Conservation (phyloP, 2,113 vertebrate genomes). For the Oncorhynchus tshawytscha region DNA sequence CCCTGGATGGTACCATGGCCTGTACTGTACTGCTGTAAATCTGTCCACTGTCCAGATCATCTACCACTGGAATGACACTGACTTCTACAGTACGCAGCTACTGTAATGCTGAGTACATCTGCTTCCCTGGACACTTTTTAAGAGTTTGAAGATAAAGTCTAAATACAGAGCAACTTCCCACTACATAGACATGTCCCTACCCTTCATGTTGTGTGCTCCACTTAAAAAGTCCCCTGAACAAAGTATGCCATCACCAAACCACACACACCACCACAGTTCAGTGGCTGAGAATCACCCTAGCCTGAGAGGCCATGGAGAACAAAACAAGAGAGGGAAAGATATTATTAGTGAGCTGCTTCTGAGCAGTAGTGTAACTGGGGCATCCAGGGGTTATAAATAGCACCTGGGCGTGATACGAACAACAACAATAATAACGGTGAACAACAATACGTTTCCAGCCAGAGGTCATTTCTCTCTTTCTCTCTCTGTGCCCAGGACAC, state of each 20-base stretch:
- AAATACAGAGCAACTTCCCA: too few species aligned
- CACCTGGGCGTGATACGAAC: slow-evolving; percentile 2
- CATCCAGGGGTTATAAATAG: not conserved
- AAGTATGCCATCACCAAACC: not conserved
- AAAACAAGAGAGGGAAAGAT: not conserved
- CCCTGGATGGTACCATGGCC: too few species aligned
- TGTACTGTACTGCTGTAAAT: too few species aligned
- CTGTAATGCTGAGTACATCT: too few species aligned
- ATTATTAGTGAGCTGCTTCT: not conserved
- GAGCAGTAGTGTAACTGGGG: not conserved
- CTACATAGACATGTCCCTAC: too few species aligned
- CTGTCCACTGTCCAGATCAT: too few species aligned
- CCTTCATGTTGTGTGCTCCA: too few species aligned
- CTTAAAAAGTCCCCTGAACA: too few species aligned
- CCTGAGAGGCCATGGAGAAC: not conserved
- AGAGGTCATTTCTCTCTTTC: not conserved
- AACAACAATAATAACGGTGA: not conserved
- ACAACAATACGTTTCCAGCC: not conserved
- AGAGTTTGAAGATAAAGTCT: too few species aligned
- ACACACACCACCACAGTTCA: slow-evolving; percentile 1
- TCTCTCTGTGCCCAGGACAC: not conserved
- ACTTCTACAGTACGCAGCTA: too few species aligned
- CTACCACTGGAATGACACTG: too few species aligned
- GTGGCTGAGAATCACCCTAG: not conserved
- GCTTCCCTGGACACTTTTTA: too few species aligned